Conservation (phyloP, 2,888 invertebrate genomes). For the Linnaemya vulpina region DNA sequence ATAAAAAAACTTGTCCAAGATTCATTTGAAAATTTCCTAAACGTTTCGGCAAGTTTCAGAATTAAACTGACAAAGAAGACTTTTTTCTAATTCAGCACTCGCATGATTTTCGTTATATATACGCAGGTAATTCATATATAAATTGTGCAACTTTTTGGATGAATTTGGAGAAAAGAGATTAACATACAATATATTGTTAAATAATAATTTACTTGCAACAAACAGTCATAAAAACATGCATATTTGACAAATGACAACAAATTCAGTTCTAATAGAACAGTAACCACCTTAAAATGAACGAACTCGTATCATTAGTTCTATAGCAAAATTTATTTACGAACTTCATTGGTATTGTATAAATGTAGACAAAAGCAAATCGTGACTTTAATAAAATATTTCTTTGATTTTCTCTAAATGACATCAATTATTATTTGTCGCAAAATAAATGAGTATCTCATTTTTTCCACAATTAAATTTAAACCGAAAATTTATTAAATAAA, state of each 20-base stretch:
- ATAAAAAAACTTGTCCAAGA: too few relatives aligned
- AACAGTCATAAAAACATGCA: not conserved
- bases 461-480: slow-evolving; percentile 15
- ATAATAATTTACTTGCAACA: not conserved
- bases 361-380: slow-evolving; percentile 44
- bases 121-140: too few relatives aligned
- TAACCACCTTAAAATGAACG: not conserved
- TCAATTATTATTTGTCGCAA: slow-evolving; percentile 58
- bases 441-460: slow-evolving; percentile 36
- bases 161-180: not conserved
- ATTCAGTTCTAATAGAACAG: slow-evolving; percentile 30
- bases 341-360: slow-evolving; percentile 20
- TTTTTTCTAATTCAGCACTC: too few relatives aligned
- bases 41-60: too few relatives aligned
- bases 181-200: not conserved
- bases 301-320: not conserved
- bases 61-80: too few relatives aligned
- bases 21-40: too few relatives aligned
- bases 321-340: not conserved
- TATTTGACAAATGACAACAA: not conserved
- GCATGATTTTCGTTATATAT: too few relatives aligned
- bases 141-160: too few relatives aligned
- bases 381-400: slow-evolving; percentile 46
- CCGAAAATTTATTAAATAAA: slow-evolving; percentile 1
- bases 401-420: slow-evolving; percentile 48